Conservation (phyloP, 1,140 invertebrate genomes). For the Hycleus phaleratus region DNA sequence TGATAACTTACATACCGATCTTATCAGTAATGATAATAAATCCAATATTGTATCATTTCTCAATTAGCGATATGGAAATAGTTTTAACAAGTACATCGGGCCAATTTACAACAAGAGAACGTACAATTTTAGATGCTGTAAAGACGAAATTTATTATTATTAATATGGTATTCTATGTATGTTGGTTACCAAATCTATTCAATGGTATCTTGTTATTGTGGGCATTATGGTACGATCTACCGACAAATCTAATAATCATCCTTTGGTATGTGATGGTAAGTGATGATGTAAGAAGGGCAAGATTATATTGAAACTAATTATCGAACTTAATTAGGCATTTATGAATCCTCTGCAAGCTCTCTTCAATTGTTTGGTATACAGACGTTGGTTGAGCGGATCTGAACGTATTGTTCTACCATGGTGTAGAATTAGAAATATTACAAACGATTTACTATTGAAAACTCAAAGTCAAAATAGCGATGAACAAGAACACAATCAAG, state of each 20-base stretch:
- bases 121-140: constrained; percentile 60
- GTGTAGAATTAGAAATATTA: constrained; percentile 16
- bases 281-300: neutral
- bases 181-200: constrained; percentile 73
- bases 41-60: constrained; percentile 61
- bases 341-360: constrained; percentile 76
- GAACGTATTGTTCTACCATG: constrained; percentile 36
- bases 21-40: constrained; percentile 65
- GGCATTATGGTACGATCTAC: constrained; percentile 66
- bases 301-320: neutral
- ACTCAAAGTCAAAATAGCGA: too few species aligned
- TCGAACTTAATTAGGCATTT: constrained; percentile 52
- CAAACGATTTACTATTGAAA: too few species aligned
- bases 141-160: constrained; percentile 68
- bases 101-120: constrained; percentile 61
- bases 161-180: constrained; percentile 69
- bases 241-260: constrained; percentile 55
- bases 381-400: constrained; percentile 52
- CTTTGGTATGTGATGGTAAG: constrained; percentile 77
- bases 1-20: constrained; percentile 65
- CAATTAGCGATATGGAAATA: constrained; percentile 55
- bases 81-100: constrained; percentile 52
- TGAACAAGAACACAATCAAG: neutral
- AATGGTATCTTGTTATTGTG: constrained; percentile 64
- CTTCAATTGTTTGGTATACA: constrained; percentile 69